A percentile compares a stretch with the other conserved stretches of the same genome.
Conservation (phyloP, 2,113 vertebrate species). For the Sisor rabdophorus region DNA sequence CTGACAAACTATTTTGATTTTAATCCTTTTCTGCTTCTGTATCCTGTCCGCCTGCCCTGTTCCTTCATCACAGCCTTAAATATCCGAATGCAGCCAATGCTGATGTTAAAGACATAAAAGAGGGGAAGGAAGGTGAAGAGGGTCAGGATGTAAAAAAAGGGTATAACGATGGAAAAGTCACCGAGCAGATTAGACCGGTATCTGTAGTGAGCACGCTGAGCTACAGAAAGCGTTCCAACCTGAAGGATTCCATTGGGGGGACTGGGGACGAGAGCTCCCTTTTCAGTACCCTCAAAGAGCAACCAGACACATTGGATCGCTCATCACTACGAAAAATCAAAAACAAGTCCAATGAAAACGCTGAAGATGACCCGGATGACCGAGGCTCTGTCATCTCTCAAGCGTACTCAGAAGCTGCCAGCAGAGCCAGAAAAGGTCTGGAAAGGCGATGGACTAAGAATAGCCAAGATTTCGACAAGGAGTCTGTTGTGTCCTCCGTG, state of each 20-base stretch:
- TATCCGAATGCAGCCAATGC: constrained; percentile 65
- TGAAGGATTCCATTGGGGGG: constrained; percentile 91
- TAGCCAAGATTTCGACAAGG: constrained; percentile 76
- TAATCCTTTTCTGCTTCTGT: constrained; percentile 13
- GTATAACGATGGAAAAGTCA: constrained; percentile 63
- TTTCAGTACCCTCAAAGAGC: constrained; percentile 81
- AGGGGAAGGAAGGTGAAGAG: constrained; percentile 65
- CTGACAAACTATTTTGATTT: constrained; percentile 33
- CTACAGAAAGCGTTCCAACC: constrained; percentile 85
- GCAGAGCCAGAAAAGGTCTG: constrained; percentile 74
- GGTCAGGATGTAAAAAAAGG: constrained; percentile 52
- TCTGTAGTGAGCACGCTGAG: constrained; percentile 92
- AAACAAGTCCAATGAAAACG: constrained; percentile 58
- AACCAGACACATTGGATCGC: constrained; percentile 73
- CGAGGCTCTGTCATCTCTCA: constrained; percentile 74
- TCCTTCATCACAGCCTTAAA: constrained; percentile 52
- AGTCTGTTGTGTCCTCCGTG: constrained; percentile 71
- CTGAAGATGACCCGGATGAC: constrained; percentile 66
- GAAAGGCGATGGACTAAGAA: constrained; percentile 80
- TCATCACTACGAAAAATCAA: constrained; percentile 71
- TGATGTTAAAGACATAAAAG: constrained; percentile 65
- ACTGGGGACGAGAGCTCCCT: constrained; percentile 81
- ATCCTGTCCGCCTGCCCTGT: constrained; percentile 19
- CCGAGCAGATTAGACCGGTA: constrained; percentile 74
- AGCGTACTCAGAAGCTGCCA: constrained; percentile 76